Evolutionary conservation across 1,140 invertebrate species (phyloP).

Genomic region (Conus ventricosus): DNA sequence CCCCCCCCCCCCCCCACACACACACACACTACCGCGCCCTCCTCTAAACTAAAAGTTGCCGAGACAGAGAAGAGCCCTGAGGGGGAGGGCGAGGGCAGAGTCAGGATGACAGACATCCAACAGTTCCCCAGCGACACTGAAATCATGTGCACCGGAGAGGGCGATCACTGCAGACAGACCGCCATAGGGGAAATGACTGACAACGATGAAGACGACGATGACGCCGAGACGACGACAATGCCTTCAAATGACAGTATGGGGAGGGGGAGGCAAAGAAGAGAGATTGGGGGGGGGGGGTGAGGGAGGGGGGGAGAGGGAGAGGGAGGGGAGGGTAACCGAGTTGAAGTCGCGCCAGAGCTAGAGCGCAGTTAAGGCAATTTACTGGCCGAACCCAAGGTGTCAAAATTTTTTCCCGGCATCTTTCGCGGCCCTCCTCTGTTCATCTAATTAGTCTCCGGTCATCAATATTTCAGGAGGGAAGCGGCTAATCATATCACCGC

Average conservation of each 20-base stretch:
- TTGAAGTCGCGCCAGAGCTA: constrained; percentile 1
- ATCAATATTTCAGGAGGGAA: constrained; percentile 31
- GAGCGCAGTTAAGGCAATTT: constrained; percentile 32
- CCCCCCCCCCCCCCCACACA: too few relatives aligned
- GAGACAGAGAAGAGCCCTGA: too few relatives aligned
- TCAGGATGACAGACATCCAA: too few relatives aligned
- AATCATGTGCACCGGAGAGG: too few relatives aligned
- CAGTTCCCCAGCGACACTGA: too few relatives aligned
- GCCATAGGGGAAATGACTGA: not conserved
- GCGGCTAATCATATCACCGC: constrained; percentile 33
- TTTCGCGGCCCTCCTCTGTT: not conserved
- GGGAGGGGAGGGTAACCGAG: not conserved
- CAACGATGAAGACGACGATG: too few relatives aligned
- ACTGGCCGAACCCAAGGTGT: constrained; percentile 23
- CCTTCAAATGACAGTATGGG: not conserved
- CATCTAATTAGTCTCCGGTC: constrained; percentile 23
- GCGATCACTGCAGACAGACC: not conserved
- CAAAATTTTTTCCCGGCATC: constrained; percentile 9
- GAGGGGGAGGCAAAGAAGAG: not conserved
- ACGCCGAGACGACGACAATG: too few relatives aligned
- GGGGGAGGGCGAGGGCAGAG: too few relatives aligned
- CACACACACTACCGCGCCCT: too few relatives aligned
- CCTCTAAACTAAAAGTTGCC: too few relatives aligned
- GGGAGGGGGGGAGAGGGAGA: not conserved
- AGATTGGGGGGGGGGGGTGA: not conserved